Evolutionary conservation across 2,113 vertebrate species (phyloP).

Genomic region (Oryzias melastigma): DNA sequence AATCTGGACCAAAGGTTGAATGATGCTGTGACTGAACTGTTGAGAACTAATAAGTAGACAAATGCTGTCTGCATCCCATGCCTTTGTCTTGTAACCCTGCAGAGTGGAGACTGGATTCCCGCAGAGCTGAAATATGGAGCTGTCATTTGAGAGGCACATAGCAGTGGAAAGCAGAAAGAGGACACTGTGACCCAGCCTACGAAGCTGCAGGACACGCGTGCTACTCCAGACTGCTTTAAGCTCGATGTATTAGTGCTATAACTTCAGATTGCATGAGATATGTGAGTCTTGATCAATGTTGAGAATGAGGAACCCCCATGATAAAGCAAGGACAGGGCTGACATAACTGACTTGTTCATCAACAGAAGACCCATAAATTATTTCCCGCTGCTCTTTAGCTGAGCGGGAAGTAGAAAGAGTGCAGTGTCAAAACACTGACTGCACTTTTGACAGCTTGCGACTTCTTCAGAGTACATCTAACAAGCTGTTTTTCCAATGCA

Average conservation of each 20-base stretch:
- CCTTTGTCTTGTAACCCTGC: slow-evolving; percentile 32
- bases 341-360: slow-evolving; percentile 2
- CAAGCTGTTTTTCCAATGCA: slow-evolving; percentile 9
- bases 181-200: slow-evolving; percentile 52
- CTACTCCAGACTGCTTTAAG: slow-evolving; percentile 14
- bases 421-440: slow-evolving; percentile 14
- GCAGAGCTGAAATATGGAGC: slow-evolving; percentile 65
- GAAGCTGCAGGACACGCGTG: slow-evolving; percentile 11
- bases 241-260: background rate
- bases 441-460: background rate
- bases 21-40: slow-evolving; percentile 28
- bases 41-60: slow-evolving; percentile 45
- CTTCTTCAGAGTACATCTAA: slow-evolving; percentile 25
- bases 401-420: slow-evolving; percentile 10
- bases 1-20: slow-evolving; percentile 5
- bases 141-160: slow-evolving; percentile 49
- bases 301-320: background rate
- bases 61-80: slow-evolving; percentile 26
- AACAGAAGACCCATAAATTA: background rate
- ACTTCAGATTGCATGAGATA: slow-evolving; percentile 13
- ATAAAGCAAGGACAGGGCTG: slow-evolving; percentile 8
- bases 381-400: background rate
- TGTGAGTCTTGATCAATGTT: slow-evolving; percentile 3
- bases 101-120: slow-evolving; percentile 37
- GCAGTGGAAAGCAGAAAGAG: slow-evolving; percentile 35